These are phyloP conservation scores for Strigops habroptila DNA, from an alignment of 2,113 vertebrate genomes.

Conservation along the genomic window DNA sequence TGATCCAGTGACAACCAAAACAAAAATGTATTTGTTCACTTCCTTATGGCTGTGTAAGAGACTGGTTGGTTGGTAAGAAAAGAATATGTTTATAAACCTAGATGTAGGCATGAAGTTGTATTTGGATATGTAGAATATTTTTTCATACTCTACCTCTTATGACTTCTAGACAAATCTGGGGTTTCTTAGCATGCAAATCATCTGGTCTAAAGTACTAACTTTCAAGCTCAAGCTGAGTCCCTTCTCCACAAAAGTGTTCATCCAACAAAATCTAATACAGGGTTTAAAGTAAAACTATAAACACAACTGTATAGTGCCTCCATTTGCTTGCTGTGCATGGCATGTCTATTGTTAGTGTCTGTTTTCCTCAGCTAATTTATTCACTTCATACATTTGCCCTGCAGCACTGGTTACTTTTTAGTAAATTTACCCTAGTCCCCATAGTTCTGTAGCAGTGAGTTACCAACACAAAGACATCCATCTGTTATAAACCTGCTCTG, in stretches of 20 bases:
- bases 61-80: not conserved
- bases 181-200: not conserved
- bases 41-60: not conserved
- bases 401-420: not conserved
- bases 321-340: not conserved
- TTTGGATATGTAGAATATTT: not conserved
- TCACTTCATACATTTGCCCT: not conserved
- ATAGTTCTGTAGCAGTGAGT: not conserved
- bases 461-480: not conserved
- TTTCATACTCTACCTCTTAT: not conserved
- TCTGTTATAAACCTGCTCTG: not conserved
- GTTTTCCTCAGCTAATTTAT: not conserved
- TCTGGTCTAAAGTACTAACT: not conserved
- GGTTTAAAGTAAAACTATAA: not conserved
- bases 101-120: not conserved
- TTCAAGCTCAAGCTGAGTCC: not conserved
- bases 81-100: not conserved
- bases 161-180: not conserved
- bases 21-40: conserved; percentile 34
- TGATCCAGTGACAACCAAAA: conserved; percentile 43
- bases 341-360: not conserved
- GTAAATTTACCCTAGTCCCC: not conserved
- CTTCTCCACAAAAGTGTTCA: not conserved
- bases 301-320: not conserved
- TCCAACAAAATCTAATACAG: not conserved